phyloP scores from a whole-genome alignment of 2,113 vertebrate species.

The Phasianus colchicus region DNA sequence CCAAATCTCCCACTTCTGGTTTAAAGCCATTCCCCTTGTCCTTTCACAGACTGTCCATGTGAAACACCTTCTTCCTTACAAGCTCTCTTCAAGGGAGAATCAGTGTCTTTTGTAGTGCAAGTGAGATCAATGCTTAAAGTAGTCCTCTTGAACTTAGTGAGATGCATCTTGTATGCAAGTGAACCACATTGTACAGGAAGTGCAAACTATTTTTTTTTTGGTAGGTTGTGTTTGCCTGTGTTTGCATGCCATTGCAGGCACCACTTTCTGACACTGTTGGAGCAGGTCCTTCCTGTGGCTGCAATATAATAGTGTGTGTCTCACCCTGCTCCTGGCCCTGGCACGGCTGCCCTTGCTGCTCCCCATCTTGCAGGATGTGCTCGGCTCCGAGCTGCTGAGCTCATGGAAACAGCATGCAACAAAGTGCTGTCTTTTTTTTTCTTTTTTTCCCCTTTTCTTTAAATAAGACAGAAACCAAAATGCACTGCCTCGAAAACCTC shows the following conservation, averaged over 20 bases:
- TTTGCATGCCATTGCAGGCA: background rate
- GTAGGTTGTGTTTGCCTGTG: rapidly evolving
- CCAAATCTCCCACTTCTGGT: too few relatives aligned
- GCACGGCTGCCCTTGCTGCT: rapidly evolving
- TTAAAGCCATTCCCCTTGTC: too few relatives aligned
- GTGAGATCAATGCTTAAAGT: background rate
- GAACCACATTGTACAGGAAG: background rate
- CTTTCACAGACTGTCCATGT: too few relatives aligned
- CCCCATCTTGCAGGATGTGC: conserved; percentile 25
- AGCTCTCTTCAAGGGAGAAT: background rate
- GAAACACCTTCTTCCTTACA: too few relatives aligned
- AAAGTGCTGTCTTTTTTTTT: background rate
- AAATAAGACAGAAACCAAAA: conserved; percentile 39
- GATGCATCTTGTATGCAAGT: background rate
- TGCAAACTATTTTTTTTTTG: background rate
- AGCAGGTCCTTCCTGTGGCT: rapidly evolving
- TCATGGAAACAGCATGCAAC: conserved; percentile 3
- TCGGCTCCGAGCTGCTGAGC: conserved; percentile 22
- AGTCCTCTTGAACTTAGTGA: background rate
- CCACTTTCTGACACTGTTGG: rapidly evolving
- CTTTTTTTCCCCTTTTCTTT: background rate
- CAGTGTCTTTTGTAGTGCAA: rapidly evolving
- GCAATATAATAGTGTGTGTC: rapidly evolving
- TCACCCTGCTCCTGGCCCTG: background rate
- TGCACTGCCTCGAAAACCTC: background rate